These are phyloP conservation scores for Stegastes partitus DNA, from an alignment of 2,113 vertebrate species.

Conservation along the genomic window DNA sequence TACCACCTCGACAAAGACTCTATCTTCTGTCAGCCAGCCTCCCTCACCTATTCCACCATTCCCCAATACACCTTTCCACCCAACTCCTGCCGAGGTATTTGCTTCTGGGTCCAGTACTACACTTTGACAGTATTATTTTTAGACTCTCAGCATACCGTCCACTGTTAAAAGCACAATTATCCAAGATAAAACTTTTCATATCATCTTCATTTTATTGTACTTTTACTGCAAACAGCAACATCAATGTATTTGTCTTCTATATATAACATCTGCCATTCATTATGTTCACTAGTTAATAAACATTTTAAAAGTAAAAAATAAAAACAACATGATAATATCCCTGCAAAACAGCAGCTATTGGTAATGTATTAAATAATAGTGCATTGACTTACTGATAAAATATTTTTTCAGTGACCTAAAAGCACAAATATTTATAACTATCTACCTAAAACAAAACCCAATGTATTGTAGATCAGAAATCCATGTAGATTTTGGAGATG, in stretches of 20 bases:
- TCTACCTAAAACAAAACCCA: background rate
- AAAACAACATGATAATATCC: background rate
- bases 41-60: too few relatives aligned
- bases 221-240: constrained; percentile 9
- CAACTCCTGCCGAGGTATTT: too few relatives aligned
- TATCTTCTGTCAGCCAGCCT: too few relatives aligned
- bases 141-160: too few relatives aligned
- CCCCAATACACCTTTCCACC: too few relatives aligned
- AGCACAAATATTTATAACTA: background rate
- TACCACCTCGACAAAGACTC: too few relatives aligned
- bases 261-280: background rate
- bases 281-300: background rate
- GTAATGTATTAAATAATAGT: background rate
- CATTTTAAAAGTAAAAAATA: background rate
- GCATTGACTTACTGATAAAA: background rate
- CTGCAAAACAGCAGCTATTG: background rate
- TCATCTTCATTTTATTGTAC: background rate
- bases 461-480: background rate
- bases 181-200: too few relatives aligned
- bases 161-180: too few relatives aligned
- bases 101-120: too few relatives aligned
- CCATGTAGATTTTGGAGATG: background rate
- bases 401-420: background rate
- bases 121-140: too few relatives aligned
- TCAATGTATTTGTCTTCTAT: background rate